Evolutionary conservation across 2,113 vertebrate genomes (phyloP).

Genomic region (Eidolon helvum): DNA sequence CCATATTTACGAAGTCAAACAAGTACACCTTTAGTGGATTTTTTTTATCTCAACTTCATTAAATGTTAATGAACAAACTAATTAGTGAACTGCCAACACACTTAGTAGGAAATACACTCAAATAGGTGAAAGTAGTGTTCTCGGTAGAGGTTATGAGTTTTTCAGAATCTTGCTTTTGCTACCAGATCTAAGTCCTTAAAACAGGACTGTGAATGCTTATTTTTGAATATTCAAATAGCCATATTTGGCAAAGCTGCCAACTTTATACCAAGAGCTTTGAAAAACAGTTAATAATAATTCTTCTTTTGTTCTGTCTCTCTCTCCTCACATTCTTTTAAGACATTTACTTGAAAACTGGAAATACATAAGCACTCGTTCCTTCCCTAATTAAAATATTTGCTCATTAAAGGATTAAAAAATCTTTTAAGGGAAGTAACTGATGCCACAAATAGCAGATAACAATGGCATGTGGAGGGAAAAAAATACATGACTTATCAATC

Average conservation of each 20-base stretch:
- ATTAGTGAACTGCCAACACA: slow-evolving; percentile 42
- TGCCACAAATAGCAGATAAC: background rate
- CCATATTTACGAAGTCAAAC: slow-evolving; percentile 33
- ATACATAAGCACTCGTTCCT: background rate
- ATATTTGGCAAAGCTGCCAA: slow-evolving; percentile 52
- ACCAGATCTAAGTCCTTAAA: slow-evolving; percentile 44
- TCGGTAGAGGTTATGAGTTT: background rate
- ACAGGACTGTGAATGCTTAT: slow-evolving; percentile 40
- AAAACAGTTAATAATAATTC: slow-evolving; percentile 58
- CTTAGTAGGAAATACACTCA: slow-evolving; percentile 57
- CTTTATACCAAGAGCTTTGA: slow-evolving; percentile 27
- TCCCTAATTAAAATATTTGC: slow-evolving; percentile 32
- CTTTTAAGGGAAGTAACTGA: background rate
- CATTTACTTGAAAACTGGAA: slow-evolving; percentile 46
- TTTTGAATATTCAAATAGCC: slow-evolving; percentile 56
- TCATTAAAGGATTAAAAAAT: background rate
- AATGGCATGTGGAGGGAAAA: background rate
- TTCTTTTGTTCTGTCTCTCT: slow-evolving; percentile 33
- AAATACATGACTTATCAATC: background rate
- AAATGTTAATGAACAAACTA: slow-evolving; percentile 58
- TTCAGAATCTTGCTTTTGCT: slow-evolving; percentile 24
- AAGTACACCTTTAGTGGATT: slow-evolving; percentile 42
- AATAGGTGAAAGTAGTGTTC: slow-evolving; percentile 28
- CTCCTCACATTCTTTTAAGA: background rate
- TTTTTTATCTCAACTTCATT: slow-evolving; percentile 63